These are phyloP conservation scores for Macrobrachium nipponense DNA, from an alignment of 1,140 invertebrate species.

Conservation along the genomic window DNA sequence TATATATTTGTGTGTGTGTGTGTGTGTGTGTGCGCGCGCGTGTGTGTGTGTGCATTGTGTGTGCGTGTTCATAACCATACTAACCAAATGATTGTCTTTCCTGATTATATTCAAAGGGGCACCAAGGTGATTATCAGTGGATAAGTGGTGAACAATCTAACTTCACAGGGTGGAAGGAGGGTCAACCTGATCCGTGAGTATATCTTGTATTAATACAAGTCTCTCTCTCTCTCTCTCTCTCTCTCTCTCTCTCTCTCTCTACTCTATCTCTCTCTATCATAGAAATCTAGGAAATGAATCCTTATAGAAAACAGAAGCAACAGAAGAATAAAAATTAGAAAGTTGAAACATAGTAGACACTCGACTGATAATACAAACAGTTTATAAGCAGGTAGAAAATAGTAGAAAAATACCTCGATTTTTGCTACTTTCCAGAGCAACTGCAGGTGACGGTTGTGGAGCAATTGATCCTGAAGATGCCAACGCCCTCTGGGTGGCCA, in stretches of 20 bases:
- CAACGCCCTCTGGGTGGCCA: conserved; percentile 18
- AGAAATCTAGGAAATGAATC: not conserved
- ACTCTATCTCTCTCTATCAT: conserved; percentile 16
- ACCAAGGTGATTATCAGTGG: not conserved
- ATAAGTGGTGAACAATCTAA: not conserved
- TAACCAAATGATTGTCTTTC: not conserved
- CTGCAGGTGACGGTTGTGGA: conserved; percentile 16
- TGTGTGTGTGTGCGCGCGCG: not conserved
- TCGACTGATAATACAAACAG: too few relatives aligned
- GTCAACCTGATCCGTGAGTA: not conserved
- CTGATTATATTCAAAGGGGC: not conserved
- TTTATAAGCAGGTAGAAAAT: too few relatives aligned
- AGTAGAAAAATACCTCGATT: too few relatives aligned
- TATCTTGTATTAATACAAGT: not conserved
- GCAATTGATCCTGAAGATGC: conserved; percentile 13
- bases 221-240: conserved; percentile 32
- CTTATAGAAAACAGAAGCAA: not conserved
- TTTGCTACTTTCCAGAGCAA: not conserved
- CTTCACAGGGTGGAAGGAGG: not conserved
- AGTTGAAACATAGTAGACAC: too few relatives aligned
- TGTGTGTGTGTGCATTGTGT: conserved; percentile 1
- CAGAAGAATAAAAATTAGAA: not conserved
- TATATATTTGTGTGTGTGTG: not conserved
- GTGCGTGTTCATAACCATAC: not conserved
- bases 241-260: conserved; percentile 38